Evolutionary conservation across 2,888 invertebrate species (phyloP).

Genomic region (Limnephilus rhombicus): DNA sequence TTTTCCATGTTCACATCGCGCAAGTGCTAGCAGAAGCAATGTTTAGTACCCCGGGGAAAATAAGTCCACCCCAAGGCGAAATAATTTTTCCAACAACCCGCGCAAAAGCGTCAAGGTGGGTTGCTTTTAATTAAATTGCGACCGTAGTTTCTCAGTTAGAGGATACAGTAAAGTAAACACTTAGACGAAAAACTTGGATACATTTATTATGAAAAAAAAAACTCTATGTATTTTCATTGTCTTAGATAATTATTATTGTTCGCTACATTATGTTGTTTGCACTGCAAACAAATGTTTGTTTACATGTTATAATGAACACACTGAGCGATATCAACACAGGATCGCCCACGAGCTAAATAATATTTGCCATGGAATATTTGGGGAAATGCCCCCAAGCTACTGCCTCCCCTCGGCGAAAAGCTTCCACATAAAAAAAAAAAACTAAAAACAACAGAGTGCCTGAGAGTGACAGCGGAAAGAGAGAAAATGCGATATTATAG

Average conservation of each 20-base stretch:
- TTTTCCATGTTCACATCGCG: not conserved
- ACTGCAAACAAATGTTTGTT: not conserved
- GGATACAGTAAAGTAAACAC: not conserved
- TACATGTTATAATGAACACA: slow-evolving; percentile 5
- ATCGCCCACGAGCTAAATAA: not conserved
- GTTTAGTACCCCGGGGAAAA: slow-evolving; percentile 26
- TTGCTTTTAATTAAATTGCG: slow-evolving; percentile 21
- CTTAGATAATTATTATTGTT: not conserved
- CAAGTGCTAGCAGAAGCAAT: not conserved
- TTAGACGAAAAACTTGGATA: not conserved
- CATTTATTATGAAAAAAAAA: not conserved
- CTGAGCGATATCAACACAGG: not conserved
- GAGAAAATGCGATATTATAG: slow-evolving; percentile 30
- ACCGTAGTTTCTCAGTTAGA: not conserved
- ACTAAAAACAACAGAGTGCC: slow-evolving; percentile 25
- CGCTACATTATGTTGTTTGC: not conserved
- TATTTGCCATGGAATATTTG: not conserved
- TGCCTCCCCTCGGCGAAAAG: not conserved
- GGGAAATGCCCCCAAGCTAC: not conserved
- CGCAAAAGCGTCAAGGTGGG: slow-evolving; percentile 12
- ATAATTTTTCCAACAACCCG: slow-evolving; percentile 15
- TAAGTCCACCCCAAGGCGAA: not conserved
- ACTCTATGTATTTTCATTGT: not conserved
- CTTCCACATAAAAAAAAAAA: not conserved
- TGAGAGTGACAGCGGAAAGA: slow-evolving; percentile 33